Evolutionary conservation across 2,113 vertebrate species (phyloP), one percentile per base, ranked within the genome.

Genomic region (Apteryx mantelli): DNA sequence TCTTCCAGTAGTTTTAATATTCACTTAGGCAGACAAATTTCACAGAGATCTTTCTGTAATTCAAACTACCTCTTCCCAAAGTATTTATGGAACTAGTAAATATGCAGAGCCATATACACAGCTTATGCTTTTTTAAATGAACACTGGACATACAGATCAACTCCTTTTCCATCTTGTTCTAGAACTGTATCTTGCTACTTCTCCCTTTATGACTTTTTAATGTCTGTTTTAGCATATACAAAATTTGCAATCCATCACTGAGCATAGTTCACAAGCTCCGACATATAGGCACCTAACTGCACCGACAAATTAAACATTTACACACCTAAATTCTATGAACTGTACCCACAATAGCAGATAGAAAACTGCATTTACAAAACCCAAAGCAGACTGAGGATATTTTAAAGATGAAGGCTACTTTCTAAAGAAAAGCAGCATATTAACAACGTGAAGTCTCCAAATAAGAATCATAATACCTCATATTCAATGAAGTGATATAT

Each of bases 291-390:
- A 83, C n/a, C 9, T 34, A 95, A 77, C 40, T 44, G 40, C 58
- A 81, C 34, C 28, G 61, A 88, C 21, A 58, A 82, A 87, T 69
- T 74, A 69, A 86, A 73, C 50, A 89, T 44, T 50, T 89, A 83
- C 8, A 53, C 7, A 48, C 30, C 20, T 82, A 78, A 70, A 88
- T 63, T 91, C 73, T 86, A 40, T 65, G 30, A 71, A 46, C 38
- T 65, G 12, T 53, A 88, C 13, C 34, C 28, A 66, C 7, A 36
- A 7, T 11, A 93, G 55, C 15, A 95, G 52, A n/a, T 18, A 65
- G 48, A 73, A 95, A 92, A 86, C 17, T 90, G 32, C 28, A 88
- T 60, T 69, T 63, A 84, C 21, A 63, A 79, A 87, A 93, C 17
- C 34, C 68, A 90, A 78, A 34, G 4, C 10, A 19, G 30, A 48